These are phyloP conservation scores for Cyprinodon variegatus DNA, from an alignment of 2,113 vertebrate genomes.

Conservation along the genomic window DNA sequence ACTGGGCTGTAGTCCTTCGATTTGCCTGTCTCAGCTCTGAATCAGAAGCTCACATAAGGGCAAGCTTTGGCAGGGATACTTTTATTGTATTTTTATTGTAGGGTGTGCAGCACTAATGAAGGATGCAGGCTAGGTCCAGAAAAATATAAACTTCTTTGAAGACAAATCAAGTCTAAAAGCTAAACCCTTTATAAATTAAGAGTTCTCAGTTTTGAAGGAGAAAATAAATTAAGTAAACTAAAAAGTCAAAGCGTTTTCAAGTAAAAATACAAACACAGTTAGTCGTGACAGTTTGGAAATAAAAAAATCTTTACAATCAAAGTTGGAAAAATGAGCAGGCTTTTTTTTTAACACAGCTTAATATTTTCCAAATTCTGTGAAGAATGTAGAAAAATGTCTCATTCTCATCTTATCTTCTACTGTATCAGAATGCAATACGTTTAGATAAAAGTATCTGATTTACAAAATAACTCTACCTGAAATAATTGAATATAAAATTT, in stretches of 20 bases:
- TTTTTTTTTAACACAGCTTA: not conserved
- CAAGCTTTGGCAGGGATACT: conserved; percentile 21
- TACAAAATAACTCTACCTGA: conserved; percentile 25
- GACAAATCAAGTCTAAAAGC: conserved; percentile 42
- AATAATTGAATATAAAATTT: conserved; percentile 25
- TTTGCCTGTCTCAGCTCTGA: not conserved
- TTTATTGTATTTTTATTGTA: conserved; percentile 24
- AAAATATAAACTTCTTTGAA: conserved; percentile 36
- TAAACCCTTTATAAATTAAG: conserved; percentile 18
- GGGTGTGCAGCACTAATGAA: conserved; percentile 1
- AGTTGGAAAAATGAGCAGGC: not conserved
- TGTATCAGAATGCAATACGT: conserved; percentile 42
- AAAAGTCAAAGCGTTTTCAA: conserved; percentile 6
- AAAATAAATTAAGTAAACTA: conserved; percentile 12
- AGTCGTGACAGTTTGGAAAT: not conserved
- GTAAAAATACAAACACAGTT: not conserved
- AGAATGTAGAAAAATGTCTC: not conserved
- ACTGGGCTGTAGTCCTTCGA: not conserved
- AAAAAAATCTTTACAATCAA: not conserved
- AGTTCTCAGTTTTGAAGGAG: not conserved
- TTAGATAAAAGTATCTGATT: conserved; percentile 25
- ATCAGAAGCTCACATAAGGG: conserved; percentile 33
- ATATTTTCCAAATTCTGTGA: not conserved
- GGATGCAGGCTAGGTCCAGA: not conserved
- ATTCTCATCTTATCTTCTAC: not conserved